Conservation (phyloP, 1,140 invertebrate genomes). For the Cotesia vestalis region DNA sequence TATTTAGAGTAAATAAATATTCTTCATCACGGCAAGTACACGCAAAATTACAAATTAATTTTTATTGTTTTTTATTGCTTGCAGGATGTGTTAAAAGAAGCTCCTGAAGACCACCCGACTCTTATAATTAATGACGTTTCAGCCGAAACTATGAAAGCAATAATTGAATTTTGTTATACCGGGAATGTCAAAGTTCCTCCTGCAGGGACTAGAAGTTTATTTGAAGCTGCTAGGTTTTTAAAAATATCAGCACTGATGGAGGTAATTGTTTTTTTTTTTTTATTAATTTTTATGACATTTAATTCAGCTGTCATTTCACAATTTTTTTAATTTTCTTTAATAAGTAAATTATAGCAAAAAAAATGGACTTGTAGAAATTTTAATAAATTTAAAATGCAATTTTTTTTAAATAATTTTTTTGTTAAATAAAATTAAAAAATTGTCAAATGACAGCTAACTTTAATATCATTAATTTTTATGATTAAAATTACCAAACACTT, state of each 20-base stretch:
- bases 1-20: conserved; percentile 66
- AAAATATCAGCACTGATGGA: conserved; percentile 67
- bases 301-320: too few relatives aligned
- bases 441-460: too few relatives aligned
- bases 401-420: too few relatives aligned
- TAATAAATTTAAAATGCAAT: too few relatives aligned
- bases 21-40: conserved; percentile 23
- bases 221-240: conserved; percentile 65
- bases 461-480: too few relatives aligned
- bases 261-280: conserved; percentile 47
- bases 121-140: conserved; percentile 68
- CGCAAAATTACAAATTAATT: background rate
- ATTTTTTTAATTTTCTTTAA: too few relatives aligned
- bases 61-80: conserved; percentile 37
- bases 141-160: conserved; percentile 63
- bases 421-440: too few relatives aligned
- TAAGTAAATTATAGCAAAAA: too few relatives aligned
- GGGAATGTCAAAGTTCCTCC: conserved; percentile 68
- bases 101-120: conserved; percentile 63
- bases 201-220: conserved; percentile 61
- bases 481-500: too few relatives aligned
- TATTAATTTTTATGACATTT: background rate
- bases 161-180: conserved; percentile 71
- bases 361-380: too few relatives aligned
- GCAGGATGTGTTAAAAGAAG: conserved; percentile 62